phyloP scores from a whole-genome alignment of 2,888 invertebrate genomes.

The Tetragnatha montana region DNA sequence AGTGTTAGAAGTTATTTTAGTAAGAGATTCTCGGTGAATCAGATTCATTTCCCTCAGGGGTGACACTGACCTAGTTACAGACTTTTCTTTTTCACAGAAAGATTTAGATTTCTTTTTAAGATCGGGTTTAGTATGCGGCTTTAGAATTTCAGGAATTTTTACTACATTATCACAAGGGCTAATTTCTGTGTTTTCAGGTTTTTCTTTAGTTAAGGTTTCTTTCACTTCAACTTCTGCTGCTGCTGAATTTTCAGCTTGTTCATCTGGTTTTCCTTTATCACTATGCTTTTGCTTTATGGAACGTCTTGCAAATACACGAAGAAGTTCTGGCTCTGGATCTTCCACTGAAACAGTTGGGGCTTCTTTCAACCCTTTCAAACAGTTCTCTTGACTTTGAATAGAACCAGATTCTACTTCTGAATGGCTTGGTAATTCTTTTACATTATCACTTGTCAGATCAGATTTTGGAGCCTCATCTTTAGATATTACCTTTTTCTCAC shows the following conservation, averaged over 20 bases:
- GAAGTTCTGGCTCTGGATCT: conserved; percentile 84
- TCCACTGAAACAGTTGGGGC: conserved; percentile 75
- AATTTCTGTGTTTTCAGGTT: conserved; percentile 44
- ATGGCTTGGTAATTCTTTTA: conserved; percentile 1
- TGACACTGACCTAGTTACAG: conserved; percentile 39
- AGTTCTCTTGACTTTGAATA: conserved; percentile 32
- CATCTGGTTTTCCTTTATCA: conserved; percentile 63
- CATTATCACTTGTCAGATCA: conserved; percentile 20
- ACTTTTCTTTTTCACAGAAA: conserved; percentile 67
- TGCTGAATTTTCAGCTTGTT: neutral
- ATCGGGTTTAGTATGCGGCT: conserved; percentile 58
- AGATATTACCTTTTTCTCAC: conserved; percentile 10
- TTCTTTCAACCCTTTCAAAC: conserved; percentile 29
- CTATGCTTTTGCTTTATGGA: conserved; percentile 84
- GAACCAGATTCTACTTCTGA: conserved; percentile 7
- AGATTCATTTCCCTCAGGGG: conserved; percentile 66
- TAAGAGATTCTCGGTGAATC: conserved; percentile 45
- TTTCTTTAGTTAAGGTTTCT: conserved; percentile 29
- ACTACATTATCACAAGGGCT: conserved; percentile 58
- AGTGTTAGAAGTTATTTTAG: conserved; percentile 25
- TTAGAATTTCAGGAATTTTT: conserved; percentile 62
- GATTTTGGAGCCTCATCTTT: conserved; percentile 30
- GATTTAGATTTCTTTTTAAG: conserved; percentile 69
- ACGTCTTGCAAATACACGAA: conserved; percentile 88
- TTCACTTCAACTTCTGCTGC: conserved; percentile 26